A percentile compares a stretch with the other conserved stretches of the same genome.
phyloP scores from a whole-genome alignment of 23 tunicate genomes.

The Trididemnum nubilum region DNA sequence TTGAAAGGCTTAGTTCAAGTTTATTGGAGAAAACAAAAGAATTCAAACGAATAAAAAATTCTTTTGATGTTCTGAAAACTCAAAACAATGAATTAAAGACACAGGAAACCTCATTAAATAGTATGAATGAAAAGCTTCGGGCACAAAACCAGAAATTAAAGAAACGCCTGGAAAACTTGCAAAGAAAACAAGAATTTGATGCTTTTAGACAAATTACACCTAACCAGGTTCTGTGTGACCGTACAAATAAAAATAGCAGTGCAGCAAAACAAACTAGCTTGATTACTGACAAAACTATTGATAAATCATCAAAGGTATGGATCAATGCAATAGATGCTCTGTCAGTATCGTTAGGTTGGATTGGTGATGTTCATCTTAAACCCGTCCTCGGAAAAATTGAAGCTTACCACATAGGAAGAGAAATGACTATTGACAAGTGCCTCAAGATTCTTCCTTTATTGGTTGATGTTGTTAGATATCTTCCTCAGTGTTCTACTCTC shows the following conservation, averaged over 20 bases:
- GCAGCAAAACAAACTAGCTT: not conserved
- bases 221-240: slow-evolving; percentile 11
- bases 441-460: slow-evolving; percentile 72
- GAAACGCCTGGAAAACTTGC: slow-evolving; percentile 83
- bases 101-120: not conserved
- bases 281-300: slow-evolving; percentile 8
- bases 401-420: slow-evolving; percentile 26
- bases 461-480: slow-evolving; percentile 66
- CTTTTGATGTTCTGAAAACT: slow-evolving; percentile 62
- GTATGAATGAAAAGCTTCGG: slow-evolving; percentile 37
- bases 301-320: slow-evolving; percentile 38
- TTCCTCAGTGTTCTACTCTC: slow-evolving; percentile 41
- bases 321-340: slow-evolving; percentile 50
- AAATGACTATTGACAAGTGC: slow-evolving; percentile 52
- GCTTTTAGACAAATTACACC: slow-evolving; percentile 5
- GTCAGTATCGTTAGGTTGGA: slow-evolving; percentile 71
- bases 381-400: slow-evolving; percentile 1
- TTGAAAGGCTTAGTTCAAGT: slow-evolving; percentile 30
- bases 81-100: slow-evolving; percentile 76
- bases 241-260: not conserved
- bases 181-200: slow-evolving; percentile 67
- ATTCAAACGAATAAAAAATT: slow-evolving; percentile 58
- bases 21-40: slow-evolving; percentile 53
- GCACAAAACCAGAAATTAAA: slow-evolving; percentile 60
- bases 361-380: slow-evolving; percentile 54